A percentile compares a stretch with the other conserved stretches of the same genome.
Conservation (phyloP, 2,888 invertebrate species). For the Tubulanus polymorphus region DNA sequence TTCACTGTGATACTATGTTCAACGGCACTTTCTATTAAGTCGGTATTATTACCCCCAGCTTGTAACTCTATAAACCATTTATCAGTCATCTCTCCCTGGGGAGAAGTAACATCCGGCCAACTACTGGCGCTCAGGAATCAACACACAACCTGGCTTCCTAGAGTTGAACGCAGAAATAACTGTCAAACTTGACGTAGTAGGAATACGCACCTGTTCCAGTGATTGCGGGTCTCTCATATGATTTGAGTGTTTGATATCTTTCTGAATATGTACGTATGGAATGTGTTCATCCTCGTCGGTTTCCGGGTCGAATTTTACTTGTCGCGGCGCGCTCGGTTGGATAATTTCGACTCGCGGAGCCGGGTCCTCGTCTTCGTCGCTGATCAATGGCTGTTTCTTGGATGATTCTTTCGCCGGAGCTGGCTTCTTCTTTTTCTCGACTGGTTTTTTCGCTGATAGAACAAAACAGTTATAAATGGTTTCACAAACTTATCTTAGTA, state of each 20-base stretch:
- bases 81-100: too few relatives aligned
- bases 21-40: too few relatives aligned
- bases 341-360: conserved; percentile 5
- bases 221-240: conserved; percentile 5
- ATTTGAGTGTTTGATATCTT: conserved; percentile 18
- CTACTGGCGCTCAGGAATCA: too few relatives aligned
- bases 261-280: too few relatives aligned
- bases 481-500: too few relatives aligned
- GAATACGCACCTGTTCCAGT: neutral
- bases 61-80: too few relatives aligned
- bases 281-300: conserved; percentile 59
- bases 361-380: conserved; percentile 68
- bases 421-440: neutral
- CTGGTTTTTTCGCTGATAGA: too few relatives aligned
- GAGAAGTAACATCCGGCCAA: too few relatives aligned
- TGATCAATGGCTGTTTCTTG: neutral
- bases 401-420: neutral
- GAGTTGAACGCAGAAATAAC: conserved; percentile 22
- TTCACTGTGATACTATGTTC: too few relatives aligned
- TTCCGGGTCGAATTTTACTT: conserved; percentile 57
- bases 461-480: too few relatives aligned
- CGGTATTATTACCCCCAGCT: too few relatives aligned
- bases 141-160: conserved; percentile 19
- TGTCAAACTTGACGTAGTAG: conserved; percentile 17
- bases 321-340: too few relatives aligned